Base-by-base conservation (phyloP, 1,140 invertebrate genomes). In the Philotrypesis tridentata region DNA sequence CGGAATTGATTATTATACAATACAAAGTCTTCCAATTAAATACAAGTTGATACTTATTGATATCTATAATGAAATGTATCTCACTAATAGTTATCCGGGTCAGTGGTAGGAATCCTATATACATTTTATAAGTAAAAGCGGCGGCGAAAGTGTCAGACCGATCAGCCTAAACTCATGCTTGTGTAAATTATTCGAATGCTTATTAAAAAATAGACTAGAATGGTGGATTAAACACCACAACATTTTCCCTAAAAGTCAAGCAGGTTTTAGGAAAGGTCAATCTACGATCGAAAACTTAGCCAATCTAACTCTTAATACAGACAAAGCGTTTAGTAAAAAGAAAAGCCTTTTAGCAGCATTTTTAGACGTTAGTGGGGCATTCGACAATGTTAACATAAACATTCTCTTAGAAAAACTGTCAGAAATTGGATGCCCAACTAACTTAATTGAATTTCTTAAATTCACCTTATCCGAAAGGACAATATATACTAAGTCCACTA, bases 161-260 rank as follows among this genome's bases (percentile, higher is more conserved):
- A 83, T 83, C 23, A 61, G 72, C 2, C n/a, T 85, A 8, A 61
- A 73, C 0, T 74, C 48, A 43, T 71, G 60, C 14, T 17, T 80
- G 12, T 68, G 68, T 17, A 85, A 85, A 79, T 27, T 84, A 1
- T 80, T 85, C 29, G 82, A 83, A 70, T 80, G 61, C 71, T 70
- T 85, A 2, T 2, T 85, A 2, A 76, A 83, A 33, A 70, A 74
- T 2, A 67, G 77, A 74, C 31, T 85, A 0, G 8, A 65, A 67
- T 67, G 31, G 37, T 25, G n/a, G 27, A 21, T n/a, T 7, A 40
- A 73, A 31, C 23, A 21, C 6, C 5, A 73, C 8, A 33, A 74
- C 4, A 74, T 74, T 27, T n/a, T 74, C 5, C 72, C 72, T 8
- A 60, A 27, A 14, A 74, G 43, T 23, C 72, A 74, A 25, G 12